These are phyloP conservation scores for Molossus alvarezi DNA, from an alignment of 2,797 vertebrate genomes.

Conservation along the genomic window DNA sequence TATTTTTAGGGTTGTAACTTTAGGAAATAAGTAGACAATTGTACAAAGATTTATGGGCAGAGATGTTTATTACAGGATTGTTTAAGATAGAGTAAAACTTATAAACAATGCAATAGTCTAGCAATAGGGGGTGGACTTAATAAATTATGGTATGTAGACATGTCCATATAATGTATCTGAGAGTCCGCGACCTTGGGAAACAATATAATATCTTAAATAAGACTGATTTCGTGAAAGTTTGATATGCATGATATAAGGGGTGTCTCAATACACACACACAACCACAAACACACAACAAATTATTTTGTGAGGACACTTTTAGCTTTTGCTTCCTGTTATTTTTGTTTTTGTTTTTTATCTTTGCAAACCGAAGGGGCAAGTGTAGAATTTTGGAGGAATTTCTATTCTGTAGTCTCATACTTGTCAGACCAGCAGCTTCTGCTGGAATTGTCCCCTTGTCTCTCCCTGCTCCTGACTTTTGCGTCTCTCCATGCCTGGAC, in stretches of 20 bases:
- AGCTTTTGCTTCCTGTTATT: neutral
- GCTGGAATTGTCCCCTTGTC: neutral
- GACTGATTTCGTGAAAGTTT: neutral
- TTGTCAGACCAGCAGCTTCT: neutral
- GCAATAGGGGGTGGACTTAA: neutral
- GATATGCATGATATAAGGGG: neutral
- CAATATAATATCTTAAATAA: slow-evolving; percentile 2
- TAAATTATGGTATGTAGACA: neutral
- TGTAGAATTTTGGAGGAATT: neutral
- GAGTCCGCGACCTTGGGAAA: neutral
- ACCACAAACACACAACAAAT: neutral
- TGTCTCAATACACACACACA: neutral
- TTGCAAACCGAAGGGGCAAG: neutral
- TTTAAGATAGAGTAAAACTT: slow-evolving; percentile 8
- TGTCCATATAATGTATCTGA: neutral
- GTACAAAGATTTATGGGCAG: neutral
- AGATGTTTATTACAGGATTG: neutral
- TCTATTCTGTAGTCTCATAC: neutral
- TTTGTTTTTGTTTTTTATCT: neutral
- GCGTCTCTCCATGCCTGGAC: neutral
- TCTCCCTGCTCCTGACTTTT: neutral
- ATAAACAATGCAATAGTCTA: neutral
- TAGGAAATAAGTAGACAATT: neutral
- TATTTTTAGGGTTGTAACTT: slow-evolving; percentile 1
- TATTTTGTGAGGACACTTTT: neutral